phyloP scores from a whole-genome alignment of 2,888 invertebrate genomes.

The Daptonema setosum region DNA sequence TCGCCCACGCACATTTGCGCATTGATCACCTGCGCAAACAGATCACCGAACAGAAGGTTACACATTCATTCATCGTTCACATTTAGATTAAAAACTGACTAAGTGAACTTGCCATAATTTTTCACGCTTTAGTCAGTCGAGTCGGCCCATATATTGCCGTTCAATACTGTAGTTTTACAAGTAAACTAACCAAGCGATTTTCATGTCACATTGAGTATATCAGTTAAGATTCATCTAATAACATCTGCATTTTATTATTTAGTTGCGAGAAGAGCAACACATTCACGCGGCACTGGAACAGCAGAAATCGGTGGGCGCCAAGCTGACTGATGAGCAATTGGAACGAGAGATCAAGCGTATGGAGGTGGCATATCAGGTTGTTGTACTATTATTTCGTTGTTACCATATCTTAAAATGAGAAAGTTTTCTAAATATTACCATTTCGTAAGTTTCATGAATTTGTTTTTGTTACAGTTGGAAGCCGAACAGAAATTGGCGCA shows the following conservation, averaged over 20 bases:
- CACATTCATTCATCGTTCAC: no score
- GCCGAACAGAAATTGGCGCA: conserved; percentile 35
- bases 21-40: conserved; percentile 51
- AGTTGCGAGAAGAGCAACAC: conserved; percentile 41
- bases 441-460: no score
- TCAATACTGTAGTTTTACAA: no score
- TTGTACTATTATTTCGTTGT: no score
- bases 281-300: conserved; percentile 44
- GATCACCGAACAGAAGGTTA: conserved; percentile 45
- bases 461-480: neutral
- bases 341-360: conserved; percentile 42
- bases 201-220: neutral
- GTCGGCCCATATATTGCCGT: no score
- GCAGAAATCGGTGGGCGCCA: conserved; percentile 39
- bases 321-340: conserved; percentile 36
- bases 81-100: no score
- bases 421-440: no score
- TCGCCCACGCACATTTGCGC: conserved; percentile 53
- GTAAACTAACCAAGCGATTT: no score
- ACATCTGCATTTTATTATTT: conserved; percentile 7
- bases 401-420: no score
- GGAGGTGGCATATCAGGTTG: neutral
- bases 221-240: neutral
- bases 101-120: no score
- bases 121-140: no score